phyloP scores from a whole-genome alignment of 1,140 invertebrate species.

The Leptinotarsa defecta region DNA sequence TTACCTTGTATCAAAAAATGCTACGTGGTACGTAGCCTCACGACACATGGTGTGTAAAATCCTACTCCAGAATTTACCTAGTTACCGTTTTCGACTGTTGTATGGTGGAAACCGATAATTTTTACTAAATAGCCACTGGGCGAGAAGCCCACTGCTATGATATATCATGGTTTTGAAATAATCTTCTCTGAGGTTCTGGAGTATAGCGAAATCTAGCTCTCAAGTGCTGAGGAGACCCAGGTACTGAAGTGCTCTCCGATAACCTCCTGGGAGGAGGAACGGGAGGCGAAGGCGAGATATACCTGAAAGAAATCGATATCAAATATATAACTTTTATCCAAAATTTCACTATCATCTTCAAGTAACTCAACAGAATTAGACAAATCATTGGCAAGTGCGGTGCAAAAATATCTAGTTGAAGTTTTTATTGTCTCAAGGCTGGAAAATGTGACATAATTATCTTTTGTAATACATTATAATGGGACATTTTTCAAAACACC shows the following conservation, averaged over 20 bases:
- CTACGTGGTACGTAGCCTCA: neutral
- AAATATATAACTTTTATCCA: no score
- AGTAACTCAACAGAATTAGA: neutral
- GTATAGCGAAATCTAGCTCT: slow-evolving; percentile 71
- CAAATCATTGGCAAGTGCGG: neutral
- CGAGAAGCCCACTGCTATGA: slow-evolving; percentile 43
- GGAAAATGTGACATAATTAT: no score
- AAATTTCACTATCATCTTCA: neutral
- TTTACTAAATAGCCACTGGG: neutral
- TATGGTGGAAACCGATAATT: neutral
- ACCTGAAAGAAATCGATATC: slow-evolving; percentile 51
- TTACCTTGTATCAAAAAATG: neutral
- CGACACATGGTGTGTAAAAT: neutral
- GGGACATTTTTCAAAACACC: no score
- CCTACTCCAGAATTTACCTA: neutral
- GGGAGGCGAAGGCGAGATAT: slow-evolving; percentile 71
- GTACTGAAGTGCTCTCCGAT: slow-evolving; percentile 70
- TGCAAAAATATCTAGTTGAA: no score
- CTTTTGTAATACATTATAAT: no score
- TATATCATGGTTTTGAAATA: slow-evolving; percentile 57
- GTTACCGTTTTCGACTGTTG: neutral
- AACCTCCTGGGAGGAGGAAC: slow-evolving; percentile 69
- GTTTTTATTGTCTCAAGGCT: no score
- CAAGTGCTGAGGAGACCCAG: slow-evolving; percentile 70
- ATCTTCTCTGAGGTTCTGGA: slow-evolving; percentile 71